Conservation (phyloP, 2,888 invertebrate genomes). For the Pheosia tremula region DNA sequence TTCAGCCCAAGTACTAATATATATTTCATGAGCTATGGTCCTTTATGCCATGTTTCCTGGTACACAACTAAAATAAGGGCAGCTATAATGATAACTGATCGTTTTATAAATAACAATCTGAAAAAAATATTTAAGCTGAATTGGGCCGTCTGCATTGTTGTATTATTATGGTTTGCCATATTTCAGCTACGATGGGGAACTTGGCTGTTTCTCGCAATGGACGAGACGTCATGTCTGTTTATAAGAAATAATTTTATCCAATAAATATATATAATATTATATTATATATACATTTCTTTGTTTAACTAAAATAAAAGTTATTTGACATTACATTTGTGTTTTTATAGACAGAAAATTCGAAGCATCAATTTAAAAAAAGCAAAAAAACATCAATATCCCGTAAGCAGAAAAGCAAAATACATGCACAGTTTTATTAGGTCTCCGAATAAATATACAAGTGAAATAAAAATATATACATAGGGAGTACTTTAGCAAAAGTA, state of each 20-base stretch:
- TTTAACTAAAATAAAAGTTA: conserved; percentile 82
- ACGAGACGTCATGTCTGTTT: conserved; percentile 70
- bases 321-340: conserved; percentile 65
- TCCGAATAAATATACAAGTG: too few species aligned
- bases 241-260: conserved; percentile 77
- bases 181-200: conserved; percentile 67
- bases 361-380: too few species aligned
- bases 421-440: too few species aligned
- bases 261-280: conserved; percentile 67
- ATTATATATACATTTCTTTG: conserved; percentile 77
- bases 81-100: background rate
- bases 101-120: conserved; percentile 13
- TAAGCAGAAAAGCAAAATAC: too few species aligned
- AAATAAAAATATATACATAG: too few species aligned
- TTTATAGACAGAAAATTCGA: conserved; percentile 18
- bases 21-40: too few species aligned
- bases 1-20: too few species aligned
- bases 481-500: too few species aligned
- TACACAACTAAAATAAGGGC: background rate
- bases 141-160: conserved; percentile 66
- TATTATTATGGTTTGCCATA: conserved; percentile 58
- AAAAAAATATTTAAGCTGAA: conserved; percentile 30
- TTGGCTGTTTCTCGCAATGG: conserved; percentile 70
- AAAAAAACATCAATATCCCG: too few species aligned
- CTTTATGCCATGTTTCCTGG: too few species aligned